phyloP scores from a whole-genome alignment of 2,888 invertebrate species.

The Lamellibrachia satsuma region DNA sequence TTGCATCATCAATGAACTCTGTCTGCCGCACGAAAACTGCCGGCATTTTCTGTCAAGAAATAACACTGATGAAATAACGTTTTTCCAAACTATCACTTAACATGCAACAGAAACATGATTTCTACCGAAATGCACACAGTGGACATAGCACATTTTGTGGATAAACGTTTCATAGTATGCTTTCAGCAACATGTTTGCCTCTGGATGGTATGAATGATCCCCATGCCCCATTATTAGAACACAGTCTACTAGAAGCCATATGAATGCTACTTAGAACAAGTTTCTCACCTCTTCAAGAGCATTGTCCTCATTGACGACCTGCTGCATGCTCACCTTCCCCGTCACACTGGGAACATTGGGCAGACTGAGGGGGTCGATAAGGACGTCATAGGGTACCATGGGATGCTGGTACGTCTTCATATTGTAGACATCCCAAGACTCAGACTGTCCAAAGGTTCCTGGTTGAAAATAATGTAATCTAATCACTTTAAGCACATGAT shows the following conservation, averaged over 20 bases:
- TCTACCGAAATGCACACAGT: too few relatives aligned
- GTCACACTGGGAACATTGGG: conserved; percentile 55
- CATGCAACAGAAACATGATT: too few relatives aligned
- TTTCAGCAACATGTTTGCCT: too few relatives aligned
- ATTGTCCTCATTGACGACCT: conserved; percentile 52
- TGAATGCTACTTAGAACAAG: not conserved
- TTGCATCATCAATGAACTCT: conserved; percentile 59
- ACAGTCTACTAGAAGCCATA: too few relatives aligned
- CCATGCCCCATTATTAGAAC: too few relatives aligned
- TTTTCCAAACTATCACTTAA: too few relatives aligned
- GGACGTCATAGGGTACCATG: conserved; percentile 66
- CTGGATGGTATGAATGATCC: too few relatives aligned
- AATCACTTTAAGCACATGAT: not conserved
- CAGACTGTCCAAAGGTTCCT: conserved; percentile 66
- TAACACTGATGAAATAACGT: too few relatives aligned
- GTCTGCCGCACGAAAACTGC: conserved; percentile 36
- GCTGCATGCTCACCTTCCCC: conserved; percentile 51
- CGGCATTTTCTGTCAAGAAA: conserved; percentile 19
- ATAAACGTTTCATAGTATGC: too few relatives aligned
- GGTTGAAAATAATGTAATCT: conserved; percentile 13
- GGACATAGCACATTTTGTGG: too few relatives aligned
- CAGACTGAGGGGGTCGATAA: conserved; percentile 64
- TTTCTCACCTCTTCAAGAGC: conserved; percentile 34
- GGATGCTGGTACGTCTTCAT: conserved; percentile 63
- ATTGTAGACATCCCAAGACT: conserved; percentile 64